These are phyloP conservation scores for Thermophis baileyi DNA, from an alignment of 2,113 vertebrate species.

Conservation along the genomic window DNA sequence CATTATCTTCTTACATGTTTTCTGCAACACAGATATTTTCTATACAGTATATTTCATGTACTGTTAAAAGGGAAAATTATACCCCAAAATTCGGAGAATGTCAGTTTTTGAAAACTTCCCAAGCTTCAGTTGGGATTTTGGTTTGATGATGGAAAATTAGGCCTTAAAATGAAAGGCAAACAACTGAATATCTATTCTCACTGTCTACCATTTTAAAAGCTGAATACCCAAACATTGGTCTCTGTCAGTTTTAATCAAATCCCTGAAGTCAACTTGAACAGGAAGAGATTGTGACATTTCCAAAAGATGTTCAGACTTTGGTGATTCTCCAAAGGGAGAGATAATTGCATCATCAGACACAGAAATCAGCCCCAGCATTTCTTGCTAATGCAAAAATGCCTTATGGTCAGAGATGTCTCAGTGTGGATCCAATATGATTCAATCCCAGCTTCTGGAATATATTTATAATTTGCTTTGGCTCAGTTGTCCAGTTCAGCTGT, in stretches of 20 bases:
- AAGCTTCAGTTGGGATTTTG: neutral
- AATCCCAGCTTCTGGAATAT: neutral
- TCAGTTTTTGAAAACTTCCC: neutral
- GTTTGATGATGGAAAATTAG: neutral
- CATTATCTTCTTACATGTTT: neutral
- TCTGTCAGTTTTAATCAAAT: neutral
- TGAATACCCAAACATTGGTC: neutral
- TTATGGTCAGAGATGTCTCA: constrained; percentile 4
- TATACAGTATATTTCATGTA: neutral
- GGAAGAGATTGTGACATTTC: neutral
- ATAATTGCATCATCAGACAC: neutral
- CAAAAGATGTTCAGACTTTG: neutral
- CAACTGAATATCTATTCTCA: neutral
- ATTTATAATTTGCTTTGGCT: constrained; percentile 15
- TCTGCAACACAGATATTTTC: neutral
- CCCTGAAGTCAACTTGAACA: neutral
- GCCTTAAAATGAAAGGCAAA: neutral
- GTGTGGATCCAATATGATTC: neutral
- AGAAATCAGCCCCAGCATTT: neutral
- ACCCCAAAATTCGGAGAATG: neutral
- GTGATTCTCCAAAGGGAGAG: neutral
- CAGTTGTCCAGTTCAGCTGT: constrained; percentile 13
- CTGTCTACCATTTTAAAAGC: neutral
- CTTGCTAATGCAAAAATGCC: neutral
- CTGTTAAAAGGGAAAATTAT: neutral